These are phyloP conservation scores for Falco punctatus DNA, from an alignment of 2,113 vertebrate genomes.

Conservation along the genomic window DNA sequence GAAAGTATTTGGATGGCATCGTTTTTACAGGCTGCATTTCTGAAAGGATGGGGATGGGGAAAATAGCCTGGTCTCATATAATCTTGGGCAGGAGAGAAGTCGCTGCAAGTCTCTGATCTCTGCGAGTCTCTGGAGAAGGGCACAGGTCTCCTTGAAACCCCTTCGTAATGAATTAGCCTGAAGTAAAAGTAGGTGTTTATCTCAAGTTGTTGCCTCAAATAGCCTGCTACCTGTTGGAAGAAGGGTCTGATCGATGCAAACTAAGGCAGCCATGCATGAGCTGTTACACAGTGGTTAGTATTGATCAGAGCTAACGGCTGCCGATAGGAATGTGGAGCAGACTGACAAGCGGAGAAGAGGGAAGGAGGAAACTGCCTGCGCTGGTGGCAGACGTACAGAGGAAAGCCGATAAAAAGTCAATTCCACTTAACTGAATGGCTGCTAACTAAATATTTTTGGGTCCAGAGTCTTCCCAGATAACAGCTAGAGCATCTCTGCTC, in stretches of 20 bases:
- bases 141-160: constrained; percentile 29
- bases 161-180: constrained; percentile 61
- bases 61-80: not conserved
- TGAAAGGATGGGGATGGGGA: not conserved
- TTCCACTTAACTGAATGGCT: constrained; percentile 95
- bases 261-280: constrained; percentile 77
- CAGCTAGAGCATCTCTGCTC: constrained; percentile 57
- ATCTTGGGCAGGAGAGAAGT: not conserved
- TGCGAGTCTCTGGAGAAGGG: not conserved
- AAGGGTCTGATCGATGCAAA: constrained; percentile 87
- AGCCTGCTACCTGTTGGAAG: constrained; percentile 86
- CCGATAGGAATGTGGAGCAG: constrained; percentile 87
- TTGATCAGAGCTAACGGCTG: constrained; percentile 91
- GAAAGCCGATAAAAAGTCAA: constrained; percentile 94
- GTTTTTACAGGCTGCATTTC: not conserved
- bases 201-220: constrained; percentile 60
- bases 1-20: not conserved
- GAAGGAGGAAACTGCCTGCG: constrained; percentile 83
- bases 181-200: constrained; percentile 69
- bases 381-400: constrained; percentile 88
- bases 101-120: not conserved
- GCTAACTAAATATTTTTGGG: constrained; percentile 96
- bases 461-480: constrained; percentile 65
- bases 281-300: constrained; percentile 86
- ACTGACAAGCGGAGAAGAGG: constrained; percentile 82